Percentiles rank a stretch among this genome's conserved stretches.
These are phyloP conservation scores for Onychomys torridus DNA, from an alignment of 2,797 vertebrate species.

Conservation along the genomic window DNA sequence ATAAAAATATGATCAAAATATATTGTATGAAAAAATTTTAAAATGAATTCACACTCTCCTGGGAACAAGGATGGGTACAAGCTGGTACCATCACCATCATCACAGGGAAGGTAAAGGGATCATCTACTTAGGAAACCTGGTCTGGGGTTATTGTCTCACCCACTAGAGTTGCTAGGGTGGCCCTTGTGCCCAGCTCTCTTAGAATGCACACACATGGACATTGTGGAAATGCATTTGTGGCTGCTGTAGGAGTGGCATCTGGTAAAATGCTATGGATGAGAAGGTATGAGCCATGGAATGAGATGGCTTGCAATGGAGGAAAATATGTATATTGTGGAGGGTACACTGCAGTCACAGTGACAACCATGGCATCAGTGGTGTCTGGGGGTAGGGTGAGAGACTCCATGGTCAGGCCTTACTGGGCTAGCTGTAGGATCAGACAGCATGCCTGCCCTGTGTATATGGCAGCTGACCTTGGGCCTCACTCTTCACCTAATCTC, in stretches of 20 bases:
- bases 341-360: too few species aligned
- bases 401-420: not conserved
- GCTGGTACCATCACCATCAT: not conserved
- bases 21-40: not conserved
- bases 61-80: not conserved
- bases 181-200: not conserved
- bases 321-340: not conserved
- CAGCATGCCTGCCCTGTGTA: not conserved
- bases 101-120: not conserved
- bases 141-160: not conserved
- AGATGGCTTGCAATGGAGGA: too few species aligned
- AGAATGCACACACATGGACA: not conserved
- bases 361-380: not conserved
- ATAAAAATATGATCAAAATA: not conserved
- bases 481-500: not conserved
- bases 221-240: not conserved
- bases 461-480: not conserved
- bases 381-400: too few species aligned
- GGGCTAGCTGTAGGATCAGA: not conserved
- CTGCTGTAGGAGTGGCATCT: not conserved
- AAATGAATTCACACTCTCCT: not conserved
- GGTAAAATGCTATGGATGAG: not conserved
- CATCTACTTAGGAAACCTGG: not conserved
- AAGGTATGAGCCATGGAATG: not conserved
- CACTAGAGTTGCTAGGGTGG: not conserved